phyloP scores from a whole-genome alignment of 2,113 vertebrate species.

The Thomomys bottae region DNA sequence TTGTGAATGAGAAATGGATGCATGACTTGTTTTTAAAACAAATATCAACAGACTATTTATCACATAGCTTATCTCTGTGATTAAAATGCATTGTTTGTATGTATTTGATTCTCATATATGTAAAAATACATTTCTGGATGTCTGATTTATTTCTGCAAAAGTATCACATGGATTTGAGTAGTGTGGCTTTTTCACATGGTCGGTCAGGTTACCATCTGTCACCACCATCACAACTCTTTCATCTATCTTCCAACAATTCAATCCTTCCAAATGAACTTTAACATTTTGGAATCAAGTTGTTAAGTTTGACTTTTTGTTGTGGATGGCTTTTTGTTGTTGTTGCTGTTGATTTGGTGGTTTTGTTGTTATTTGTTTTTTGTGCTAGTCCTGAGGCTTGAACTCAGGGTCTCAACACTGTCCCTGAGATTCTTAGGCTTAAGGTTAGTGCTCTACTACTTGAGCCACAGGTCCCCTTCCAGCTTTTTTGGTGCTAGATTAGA shows the following conservation, averaged over 20 bases:
- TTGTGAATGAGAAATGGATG: background rate
- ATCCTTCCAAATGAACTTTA: background rate
- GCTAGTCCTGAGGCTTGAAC: too few species aligned
- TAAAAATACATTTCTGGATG: background rate
- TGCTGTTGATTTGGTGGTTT: background rate
- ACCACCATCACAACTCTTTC: background rate
- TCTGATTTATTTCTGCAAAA: constrained; percentile 26
- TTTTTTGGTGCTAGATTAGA: too few species aligned
- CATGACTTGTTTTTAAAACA: constrained; percentile 11
- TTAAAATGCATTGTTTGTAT: constrained; percentile 13
- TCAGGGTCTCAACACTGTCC: too few species aligned
- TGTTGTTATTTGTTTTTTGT: background rate
- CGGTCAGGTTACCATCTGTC: background rate
- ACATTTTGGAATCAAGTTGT: background rate
- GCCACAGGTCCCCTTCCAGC: too few species aligned
- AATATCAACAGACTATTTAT: background rate
- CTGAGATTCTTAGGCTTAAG: too few species aligned
- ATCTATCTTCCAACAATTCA: background rate
- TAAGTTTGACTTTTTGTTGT: background rate
- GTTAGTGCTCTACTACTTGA: too few species aligned
- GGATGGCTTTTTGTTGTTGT: too few species aligned
- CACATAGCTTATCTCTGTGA: background rate
- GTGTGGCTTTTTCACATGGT: background rate
- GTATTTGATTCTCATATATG: background rate
- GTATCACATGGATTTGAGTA: background rate